Base-by-base conservation (phyloP, 2,113 vertebrate species). In the Scalopus aquaticus region DNA sequence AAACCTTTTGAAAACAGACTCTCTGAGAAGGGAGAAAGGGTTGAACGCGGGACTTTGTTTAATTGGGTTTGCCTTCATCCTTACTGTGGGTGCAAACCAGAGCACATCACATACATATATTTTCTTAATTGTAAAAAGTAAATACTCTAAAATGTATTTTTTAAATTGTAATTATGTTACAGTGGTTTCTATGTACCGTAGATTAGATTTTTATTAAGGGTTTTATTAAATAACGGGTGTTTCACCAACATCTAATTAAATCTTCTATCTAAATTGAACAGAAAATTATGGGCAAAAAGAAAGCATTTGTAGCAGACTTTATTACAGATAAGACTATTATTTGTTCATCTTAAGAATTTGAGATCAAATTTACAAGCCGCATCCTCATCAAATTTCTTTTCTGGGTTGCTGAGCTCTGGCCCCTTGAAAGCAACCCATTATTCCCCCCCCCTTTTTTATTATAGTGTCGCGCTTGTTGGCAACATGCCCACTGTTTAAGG, bases 221-320 rank as follows among this genome's bases (percentile, higher is more conserved):
- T 96, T 95, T 80, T 97, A 97, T 97, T 91, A 93, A 96, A 76
- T 97, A 97, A 95, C 93, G 92, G 62, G 89, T 97, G 97, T 97
- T 98, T 97, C 93, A 97, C 96, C 95, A 97, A 92, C 79, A 97
- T 82, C 97, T 97, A 97, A 97, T 97, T 98, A 97, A 97, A 97
- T 98, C 70, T 90, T 83, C 96, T 98, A 96, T 97, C 97, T 97
- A 90, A 95, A 84, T 98, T 97, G 97, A 97, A 97, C 98, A 97
- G 98, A 97, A 98, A 97, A 95, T 98, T 97, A 93, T 64, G 96
- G 84, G 93, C 56, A 94, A 46, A 77, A 46, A 95, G 91, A 97
- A 96, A 97, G 95, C 96, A 95, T 98, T 98, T 97, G 74, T 97
- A 94, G 94, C 95, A 39, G 96, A 96, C 94, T 97, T 97, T 96